Evolutionary conservation across 2,888 invertebrate genomes (phyloP).

Genomic region (Orthosia gothica): DNA sequence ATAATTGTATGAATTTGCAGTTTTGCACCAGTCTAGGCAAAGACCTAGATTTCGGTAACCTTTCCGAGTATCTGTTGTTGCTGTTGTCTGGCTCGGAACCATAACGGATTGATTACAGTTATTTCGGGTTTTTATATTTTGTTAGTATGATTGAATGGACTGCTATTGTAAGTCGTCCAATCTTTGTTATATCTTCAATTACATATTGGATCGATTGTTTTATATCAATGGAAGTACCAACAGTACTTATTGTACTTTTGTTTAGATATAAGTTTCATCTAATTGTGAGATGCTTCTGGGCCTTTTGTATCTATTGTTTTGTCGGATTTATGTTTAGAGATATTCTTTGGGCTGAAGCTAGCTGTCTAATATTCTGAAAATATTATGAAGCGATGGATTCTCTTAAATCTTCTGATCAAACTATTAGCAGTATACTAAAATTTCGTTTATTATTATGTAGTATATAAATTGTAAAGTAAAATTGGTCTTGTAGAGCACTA

Average conservation of each 20-base stretch:
- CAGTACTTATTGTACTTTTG: not conserved
- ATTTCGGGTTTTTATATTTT: not conserved
- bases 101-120: not conserved
- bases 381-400: not conserved
- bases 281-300: not conserved
- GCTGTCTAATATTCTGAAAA: too few relatives aligned
- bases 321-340: too few relatives aligned
- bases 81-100: not conserved
- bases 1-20: slow-evolving; percentile 39
- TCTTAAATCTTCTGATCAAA: not conserved
- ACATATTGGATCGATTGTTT: not conserved
- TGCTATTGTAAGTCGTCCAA: not conserved
- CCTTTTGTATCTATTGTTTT: not conserved
- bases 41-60: slow-evolving; percentile 55
- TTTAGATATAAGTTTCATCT: not conserved
- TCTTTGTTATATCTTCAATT: not conserved
- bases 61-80: slow-evolving; percentile 25
- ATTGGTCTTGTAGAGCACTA: not conserved
- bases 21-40: slow-evolving; percentile 26
- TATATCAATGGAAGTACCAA: not conserved
- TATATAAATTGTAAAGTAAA: not conserved
- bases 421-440: not conserved
- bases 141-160: not conserved
- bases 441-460: too few relatives aligned
- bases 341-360: too few relatives aligned